A percentile compares a stretch with the other conserved stretches of the same genome.
Evolutionary conservation across 2,113 vertebrate species (phyloP).

Genomic region (Psilopogon haemacephalus): DNA sequence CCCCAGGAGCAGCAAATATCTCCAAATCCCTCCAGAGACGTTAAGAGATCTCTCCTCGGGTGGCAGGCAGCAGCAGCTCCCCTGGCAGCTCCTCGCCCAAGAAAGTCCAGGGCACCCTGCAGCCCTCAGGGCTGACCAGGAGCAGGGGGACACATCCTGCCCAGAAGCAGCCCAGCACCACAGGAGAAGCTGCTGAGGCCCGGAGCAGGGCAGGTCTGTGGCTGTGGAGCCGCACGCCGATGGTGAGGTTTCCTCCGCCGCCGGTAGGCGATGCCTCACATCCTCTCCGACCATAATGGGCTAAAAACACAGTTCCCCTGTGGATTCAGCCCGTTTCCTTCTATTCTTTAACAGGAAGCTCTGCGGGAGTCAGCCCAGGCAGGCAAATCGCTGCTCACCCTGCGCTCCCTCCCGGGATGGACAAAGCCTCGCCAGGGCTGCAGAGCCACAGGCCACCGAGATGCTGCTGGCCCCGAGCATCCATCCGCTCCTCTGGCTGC

Average conservation of each 20-base stretch:
- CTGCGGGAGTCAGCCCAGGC: constrained; percentile 63
- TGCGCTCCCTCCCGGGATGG: constrained; percentile 61
- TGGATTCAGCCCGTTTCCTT: constrained; percentile 82
- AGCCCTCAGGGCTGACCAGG: rapidly evolving
- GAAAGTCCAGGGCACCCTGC: neutral
- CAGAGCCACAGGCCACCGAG: neutral
- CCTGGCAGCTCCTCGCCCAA: neutral
- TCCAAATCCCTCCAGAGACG: neutral
- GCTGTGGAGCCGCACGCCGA: neutral
- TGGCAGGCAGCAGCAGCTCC: neutral
- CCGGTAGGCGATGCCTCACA: constrained; percentile 60
- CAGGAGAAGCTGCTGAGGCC: neutral
- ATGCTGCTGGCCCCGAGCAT: constrained; percentile 39
- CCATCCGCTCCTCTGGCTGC: constrained; percentile 37
- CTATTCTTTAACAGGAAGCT: constrained; percentile 88
- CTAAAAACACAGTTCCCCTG: constrained; percentile 69
- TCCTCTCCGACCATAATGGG: constrained; percentile 66
- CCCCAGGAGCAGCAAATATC: neutral
- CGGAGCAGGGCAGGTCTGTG: neutral
- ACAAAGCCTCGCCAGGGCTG: constrained; percentile 22
- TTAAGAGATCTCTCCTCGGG: neutral
- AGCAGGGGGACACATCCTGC: neutral
- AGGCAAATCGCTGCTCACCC: constrained; percentile 47
- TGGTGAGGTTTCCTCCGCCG: constrained; percentile 35
- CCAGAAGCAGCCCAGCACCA: neutral